These are phyloP conservation scores for Paedocypris micromegethes DNA, from an alignment of 2,797 vertebrate genomes.

Conservation along the genomic window DNA sequence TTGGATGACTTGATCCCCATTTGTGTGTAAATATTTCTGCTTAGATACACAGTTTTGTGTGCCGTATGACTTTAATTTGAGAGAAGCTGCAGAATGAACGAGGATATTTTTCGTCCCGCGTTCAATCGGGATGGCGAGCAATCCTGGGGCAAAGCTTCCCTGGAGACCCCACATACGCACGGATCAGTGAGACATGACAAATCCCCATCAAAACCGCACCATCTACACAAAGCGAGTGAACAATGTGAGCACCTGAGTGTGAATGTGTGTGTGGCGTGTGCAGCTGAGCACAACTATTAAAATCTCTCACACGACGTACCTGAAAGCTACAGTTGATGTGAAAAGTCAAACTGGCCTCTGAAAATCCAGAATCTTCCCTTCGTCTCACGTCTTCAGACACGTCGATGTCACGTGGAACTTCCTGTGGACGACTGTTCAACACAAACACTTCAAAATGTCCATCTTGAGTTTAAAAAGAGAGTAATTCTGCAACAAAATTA, in stretches of 20 bases:
- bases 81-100: neutral
- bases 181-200: conserved; percentile 34
- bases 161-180: conserved; percentile 19
- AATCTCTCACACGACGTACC: too few species aligned
- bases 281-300: conserved; percentile 15
- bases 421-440: neutral
- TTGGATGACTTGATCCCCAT: conserved; percentile 14
- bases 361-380: conserved; percentile 26
- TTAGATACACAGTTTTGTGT: conserved; percentile 32
- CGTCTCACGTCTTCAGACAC: conserved; percentile 2
- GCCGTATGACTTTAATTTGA: conserved; percentile 18
- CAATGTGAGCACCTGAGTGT: conserved; percentile 33
- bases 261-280: conserved; percentile 1
- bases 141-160: conserved; percentile 20
- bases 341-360: neutral
- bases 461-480: too few species aligned
- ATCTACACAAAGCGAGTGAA: conserved; percentile 24
- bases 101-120: conserved; percentile 18
- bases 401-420: neutral
- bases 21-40: conserved; percentile 35
- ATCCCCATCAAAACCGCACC: conserved; percentile 35
- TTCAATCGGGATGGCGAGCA: conserved; percentile 23
- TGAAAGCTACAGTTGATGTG: too few species aligned
- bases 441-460: too few species aligned
- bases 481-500: too few species aligned